Percentiles rank a stretch among this genome's conserved stretches.
Evolutionary conservation across 2,113 vertebrate genomes (phyloP).

Genomic region (Thomomys bottae): DNA sequence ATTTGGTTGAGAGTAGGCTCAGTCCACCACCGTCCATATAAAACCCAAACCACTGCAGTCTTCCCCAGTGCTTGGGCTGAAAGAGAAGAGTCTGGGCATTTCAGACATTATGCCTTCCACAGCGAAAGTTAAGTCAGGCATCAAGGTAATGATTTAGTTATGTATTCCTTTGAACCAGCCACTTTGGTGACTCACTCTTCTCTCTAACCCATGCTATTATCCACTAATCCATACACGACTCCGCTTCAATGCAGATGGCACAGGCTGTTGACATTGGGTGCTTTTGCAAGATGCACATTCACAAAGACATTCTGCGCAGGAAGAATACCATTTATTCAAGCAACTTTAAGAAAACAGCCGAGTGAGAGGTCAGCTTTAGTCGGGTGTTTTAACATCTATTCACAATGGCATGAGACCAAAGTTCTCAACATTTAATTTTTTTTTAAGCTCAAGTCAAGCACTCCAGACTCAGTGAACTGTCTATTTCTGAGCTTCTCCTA

Average conservation of each 20-base stretch:
- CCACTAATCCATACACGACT: constrained; percentile 76
- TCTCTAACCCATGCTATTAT: constrained; percentile 74
- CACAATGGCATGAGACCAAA: constrained; percentile 66
- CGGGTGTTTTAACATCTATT: constrained; percentile 78
- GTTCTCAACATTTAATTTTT: constrained; percentile 58
- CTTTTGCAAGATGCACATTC: constrained; percentile 74
- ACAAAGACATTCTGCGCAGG: constrained; percentile 75
- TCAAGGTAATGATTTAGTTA: constrained; percentile 79
- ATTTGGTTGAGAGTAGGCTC: neutral
- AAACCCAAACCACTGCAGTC: neutral
- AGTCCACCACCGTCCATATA: neutral
- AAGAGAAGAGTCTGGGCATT: constrained; percentile 52
- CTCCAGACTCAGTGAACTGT: neutral
- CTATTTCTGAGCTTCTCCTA: neutral
- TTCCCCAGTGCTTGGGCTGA: neutral
- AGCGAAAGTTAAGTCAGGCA: constrained; percentile 71
- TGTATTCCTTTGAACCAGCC: constrained; percentile 70
- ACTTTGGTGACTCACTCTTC: constrained; percentile 77
- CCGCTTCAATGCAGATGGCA: constrained; percentile 71
- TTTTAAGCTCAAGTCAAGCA: constrained; percentile 4
- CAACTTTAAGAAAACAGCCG: constrained; percentile 66
- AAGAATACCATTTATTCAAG: constrained; percentile 75
- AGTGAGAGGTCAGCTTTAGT: constrained; percentile 72
- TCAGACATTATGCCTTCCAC: constrained; percentile 61
- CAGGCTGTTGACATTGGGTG: constrained; percentile 73